Percentiles rank a stretch among this genome's conserved stretches.
phyloP scores from a whole-genome alignment of 2,113 vertebrate genomes.

The Passer montanus region DNA sequence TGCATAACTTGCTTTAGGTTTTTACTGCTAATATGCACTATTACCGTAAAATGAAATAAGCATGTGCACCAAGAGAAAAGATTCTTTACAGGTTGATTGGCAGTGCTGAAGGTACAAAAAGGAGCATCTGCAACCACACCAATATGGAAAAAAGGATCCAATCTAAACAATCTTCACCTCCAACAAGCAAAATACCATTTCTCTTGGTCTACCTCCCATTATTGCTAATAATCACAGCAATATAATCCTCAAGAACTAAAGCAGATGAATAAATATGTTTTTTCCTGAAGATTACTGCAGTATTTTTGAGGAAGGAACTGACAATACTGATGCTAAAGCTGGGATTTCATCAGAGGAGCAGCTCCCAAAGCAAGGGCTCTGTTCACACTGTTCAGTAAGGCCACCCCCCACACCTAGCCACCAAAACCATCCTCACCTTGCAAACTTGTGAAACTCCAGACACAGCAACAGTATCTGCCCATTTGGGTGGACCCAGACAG shows the following conservation, averaged over 20 bases:
- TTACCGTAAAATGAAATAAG: background rate
- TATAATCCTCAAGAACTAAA: background rate
- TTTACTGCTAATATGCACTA: background rate
- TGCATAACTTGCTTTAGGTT: background rate
- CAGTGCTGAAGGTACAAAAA: background rate
- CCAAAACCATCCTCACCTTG: background rate
- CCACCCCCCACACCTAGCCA: background rate
- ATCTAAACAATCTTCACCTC: background rate
- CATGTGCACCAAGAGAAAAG: background rate
- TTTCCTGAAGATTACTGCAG: background rate
- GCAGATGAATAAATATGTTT: fast-evolving
- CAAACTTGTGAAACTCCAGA: fast-evolving
- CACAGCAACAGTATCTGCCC: fast-evolving
- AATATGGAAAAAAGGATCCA: background rate
- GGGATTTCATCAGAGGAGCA: background rate
- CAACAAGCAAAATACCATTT: fast-evolving
- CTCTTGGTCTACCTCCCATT: too few relatives aligned
- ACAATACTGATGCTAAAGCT: background rate
- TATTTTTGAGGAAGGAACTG: background rate
- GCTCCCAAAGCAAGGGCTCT: background rate
- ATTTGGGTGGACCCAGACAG: fast-evolving
- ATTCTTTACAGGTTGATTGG: background rate
- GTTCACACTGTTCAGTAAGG: fast-evolving
- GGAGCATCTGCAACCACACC: background rate
- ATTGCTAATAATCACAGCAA: background rate